phyloP scores from a whole-genome alignment of 2,797 vertebrate species.

The Karalla daura region DNA sequence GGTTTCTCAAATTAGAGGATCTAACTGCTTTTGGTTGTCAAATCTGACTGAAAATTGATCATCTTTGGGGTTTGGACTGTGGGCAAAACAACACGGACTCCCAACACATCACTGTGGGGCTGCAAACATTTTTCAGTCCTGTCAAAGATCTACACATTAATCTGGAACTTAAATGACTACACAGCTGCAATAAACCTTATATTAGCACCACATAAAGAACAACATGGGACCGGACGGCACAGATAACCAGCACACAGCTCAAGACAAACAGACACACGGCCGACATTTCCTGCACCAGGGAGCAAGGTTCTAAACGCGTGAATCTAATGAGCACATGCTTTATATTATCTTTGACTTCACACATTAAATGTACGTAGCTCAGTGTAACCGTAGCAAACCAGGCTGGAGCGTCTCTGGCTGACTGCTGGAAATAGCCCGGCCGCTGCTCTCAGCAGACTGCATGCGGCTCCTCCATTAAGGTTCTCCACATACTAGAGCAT shows the following conservation, averaged over 20 bases:
- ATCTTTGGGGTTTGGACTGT: neutral
- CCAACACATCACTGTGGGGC: neutral
- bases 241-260: no score
- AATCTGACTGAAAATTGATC: neutral
- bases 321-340: conserved; percentile 10
- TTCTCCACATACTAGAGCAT: no score
- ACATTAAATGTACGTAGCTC: neutral
- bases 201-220: no score
- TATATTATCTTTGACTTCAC: conserved; percentile 14
- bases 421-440: conserved; percentile 6
- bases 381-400: conserved; percentile 6
- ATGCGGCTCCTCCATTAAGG: no score
- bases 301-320: neutral
- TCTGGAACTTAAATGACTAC: neutral
- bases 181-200: neutral
- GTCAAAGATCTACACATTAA: neutral
- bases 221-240: no score
- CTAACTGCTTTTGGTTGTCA: neutral
- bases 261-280: neutral
- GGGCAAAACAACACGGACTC: neutral
- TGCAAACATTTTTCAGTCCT: neutral
- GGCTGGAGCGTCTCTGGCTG: conserved; percentile 5
- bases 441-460: neutral
- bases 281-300: accelerated
- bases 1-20: neutral